phyloP scores from a whole-genome alignment of 1,140 invertebrate species.

The Drosophila burlai region DNA sequence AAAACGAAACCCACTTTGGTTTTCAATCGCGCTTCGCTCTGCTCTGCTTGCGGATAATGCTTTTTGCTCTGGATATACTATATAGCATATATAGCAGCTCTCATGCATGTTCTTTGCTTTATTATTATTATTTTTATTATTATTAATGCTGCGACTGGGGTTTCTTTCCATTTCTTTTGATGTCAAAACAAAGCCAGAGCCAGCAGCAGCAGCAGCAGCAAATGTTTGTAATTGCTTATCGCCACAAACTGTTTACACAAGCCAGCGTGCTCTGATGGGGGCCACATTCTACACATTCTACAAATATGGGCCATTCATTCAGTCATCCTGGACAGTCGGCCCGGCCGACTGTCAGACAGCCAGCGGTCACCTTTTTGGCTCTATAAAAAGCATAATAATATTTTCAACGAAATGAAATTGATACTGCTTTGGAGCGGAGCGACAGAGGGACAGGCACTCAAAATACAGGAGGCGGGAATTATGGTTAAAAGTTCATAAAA shows the following conservation, averaged over 20 bases:
- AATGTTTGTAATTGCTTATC: constrained; percentile 76
- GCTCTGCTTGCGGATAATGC: constrained; percentile 7
- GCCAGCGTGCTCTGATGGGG: background rate
- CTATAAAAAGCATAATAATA: constrained; percentile 41
- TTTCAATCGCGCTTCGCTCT: constrained; percentile 15
- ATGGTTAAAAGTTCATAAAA: constrained; percentile 67
- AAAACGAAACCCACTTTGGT: constrained; percentile 62
- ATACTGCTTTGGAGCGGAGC: constrained; percentile 28
- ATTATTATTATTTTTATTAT: constrained; percentile 27
- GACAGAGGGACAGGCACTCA: constrained; percentile 7
- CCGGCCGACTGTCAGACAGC: background rate
- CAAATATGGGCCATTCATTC: constrained; percentile 23
- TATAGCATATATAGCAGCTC: background rate
- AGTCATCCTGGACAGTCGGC: background rate
- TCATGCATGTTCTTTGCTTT: constrained; percentile 25
- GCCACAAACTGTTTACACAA: constrained; percentile 51
- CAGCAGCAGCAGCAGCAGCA: constrained; percentile 23
- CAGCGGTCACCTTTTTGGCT: constrained; percentile 29
- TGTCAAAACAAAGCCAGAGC: constrained; percentile 60
- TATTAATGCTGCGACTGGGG: constrained; percentile 36
- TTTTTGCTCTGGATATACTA: constrained; percentile 4
- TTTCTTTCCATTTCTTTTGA: constrained; percentile 75
- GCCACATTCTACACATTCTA: no score
- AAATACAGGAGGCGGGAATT: constrained; percentile 31
- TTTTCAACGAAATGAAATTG: constrained; percentile 72